phyloP scores from a whole-genome alignment of 2,888 invertebrate species.

The Nymphalis polychloros region DNA sequence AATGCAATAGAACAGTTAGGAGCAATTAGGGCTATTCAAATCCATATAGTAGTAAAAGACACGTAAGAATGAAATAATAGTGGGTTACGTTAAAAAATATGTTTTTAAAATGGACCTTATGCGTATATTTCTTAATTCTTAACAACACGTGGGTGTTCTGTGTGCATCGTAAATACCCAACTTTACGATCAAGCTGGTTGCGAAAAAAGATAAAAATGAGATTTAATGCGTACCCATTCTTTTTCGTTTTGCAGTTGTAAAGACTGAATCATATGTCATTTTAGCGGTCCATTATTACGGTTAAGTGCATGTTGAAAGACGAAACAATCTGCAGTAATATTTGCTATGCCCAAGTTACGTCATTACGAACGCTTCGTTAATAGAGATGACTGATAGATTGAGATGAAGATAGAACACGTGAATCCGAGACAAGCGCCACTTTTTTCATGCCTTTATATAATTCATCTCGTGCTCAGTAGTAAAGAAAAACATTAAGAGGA shows the following conservation, averaged over 20 bases:
- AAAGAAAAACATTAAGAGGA: too few relatives aligned
- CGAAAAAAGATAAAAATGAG: constrained; percentile 49
- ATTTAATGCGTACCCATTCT: constrained; percentile 41
- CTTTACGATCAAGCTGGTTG: constrained; percentile 48
- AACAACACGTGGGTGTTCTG: constrained; percentile 51
- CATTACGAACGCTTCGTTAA: background rate
- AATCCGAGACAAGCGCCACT: too few relatives aligned
- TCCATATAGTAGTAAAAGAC: too few relatives aligned
- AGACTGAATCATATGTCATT: constrained; percentile 13
- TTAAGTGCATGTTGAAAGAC: constrained; percentile 11
- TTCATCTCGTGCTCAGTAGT: too few relatives aligned
- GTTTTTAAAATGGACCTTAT: background rate
- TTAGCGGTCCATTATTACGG: constrained; percentile 12
- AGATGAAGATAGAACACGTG: too few relatives aligned
- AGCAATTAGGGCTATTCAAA: too few relatives aligned
- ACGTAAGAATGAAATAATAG: too few relatives aligned
- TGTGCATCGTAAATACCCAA: constrained; percentile 52
- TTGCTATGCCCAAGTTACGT: background rate
- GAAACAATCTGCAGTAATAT: background rate
- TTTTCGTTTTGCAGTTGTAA: constrained; percentile 44
- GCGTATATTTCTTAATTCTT: constrained; percentile 26
- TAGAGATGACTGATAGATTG: too few relatives aligned
- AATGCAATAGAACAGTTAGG: too few relatives aligned
- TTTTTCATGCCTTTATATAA: too few relatives aligned
- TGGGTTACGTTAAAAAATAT: background rate